Percentiles rank a stretch among this genome's conserved stretches.
phyloP scores from a whole-genome alignment of 1,140 invertebrate species.

The Cherax quadricarinatus region DNA sequence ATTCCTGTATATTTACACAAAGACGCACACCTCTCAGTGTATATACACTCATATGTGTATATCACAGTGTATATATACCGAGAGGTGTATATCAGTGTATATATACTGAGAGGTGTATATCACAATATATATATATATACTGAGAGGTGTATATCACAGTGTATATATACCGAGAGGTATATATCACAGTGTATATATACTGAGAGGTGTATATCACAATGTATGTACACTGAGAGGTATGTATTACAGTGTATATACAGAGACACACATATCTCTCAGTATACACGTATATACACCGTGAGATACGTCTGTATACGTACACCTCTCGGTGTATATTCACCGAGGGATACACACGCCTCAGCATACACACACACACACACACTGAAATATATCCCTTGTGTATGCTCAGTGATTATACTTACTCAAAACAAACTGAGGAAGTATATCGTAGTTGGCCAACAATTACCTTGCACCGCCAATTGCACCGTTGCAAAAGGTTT shows the following conservation, averaged over 20 bases:
- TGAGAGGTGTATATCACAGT: background rate
- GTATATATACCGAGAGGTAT: background rate
- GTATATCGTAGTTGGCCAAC: too few species aligned
- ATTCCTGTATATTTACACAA: background rate
- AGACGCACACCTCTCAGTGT: background rate
- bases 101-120: background rate
- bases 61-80: background rate
- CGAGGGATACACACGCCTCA: background rate
- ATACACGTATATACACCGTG: background rate
- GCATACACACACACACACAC: constrained; percentile 17
- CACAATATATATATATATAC: background rate
- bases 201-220: too few species aligned
- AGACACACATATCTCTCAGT: background rate
- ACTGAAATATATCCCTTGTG: background rate
- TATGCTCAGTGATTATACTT: background rate
- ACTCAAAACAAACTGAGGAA: too few species aligned
- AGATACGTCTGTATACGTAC: background rate
- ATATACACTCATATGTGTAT: background rate
- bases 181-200: background rate
- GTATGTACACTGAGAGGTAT: too few species aligned
- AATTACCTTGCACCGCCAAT: too few species aligned
- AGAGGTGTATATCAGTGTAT: background rate
- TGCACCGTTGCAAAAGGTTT: too few species aligned
- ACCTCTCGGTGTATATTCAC: background rate
- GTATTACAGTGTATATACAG: too few species aligned